Conservation (phyloP, 2,113 vertebrate species). For the Paratilapia polleni region DNA sequence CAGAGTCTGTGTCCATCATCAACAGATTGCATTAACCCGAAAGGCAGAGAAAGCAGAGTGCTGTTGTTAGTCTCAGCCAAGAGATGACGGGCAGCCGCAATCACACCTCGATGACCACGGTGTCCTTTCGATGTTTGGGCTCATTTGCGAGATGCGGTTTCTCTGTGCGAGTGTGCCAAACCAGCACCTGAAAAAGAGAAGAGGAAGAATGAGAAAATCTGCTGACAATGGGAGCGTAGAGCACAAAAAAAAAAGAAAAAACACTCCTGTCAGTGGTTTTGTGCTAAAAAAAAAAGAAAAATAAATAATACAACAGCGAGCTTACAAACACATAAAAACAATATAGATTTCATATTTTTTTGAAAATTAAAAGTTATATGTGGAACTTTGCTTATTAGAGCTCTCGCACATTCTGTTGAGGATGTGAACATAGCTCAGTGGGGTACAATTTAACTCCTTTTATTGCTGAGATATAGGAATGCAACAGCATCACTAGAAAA, state of each 20-base stretch:
- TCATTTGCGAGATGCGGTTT: constrained; percentile 94
- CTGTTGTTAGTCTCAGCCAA: constrained; percentile 27
- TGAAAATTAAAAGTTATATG: neutral
- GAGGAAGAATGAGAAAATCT: constrained; percentile 15
- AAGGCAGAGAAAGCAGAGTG: constrained; percentile 23
- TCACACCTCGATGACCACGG: constrained; percentile 92
- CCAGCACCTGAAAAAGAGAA: constrained; percentile 86
- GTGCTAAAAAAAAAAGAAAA: too few species aligned
- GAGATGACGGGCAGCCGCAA: constrained; percentile 4
- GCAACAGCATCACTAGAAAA: neutral
- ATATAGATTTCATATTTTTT: too few species aligned
- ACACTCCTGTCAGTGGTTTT: neutral
- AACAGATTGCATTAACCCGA: constrained; percentile 4
- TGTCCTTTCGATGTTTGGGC: constrained; percentile 92
- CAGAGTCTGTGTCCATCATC: constrained; percentile 16
- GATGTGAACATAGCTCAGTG: too few species aligned
- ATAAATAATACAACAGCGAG: neutral
- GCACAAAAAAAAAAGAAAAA: neutral
- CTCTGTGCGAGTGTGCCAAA: constrained; percentile 99
- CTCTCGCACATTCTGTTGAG: too few species aligned
- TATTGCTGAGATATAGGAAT: neutral
- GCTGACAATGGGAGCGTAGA: neutral
- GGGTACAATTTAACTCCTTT: neutral
- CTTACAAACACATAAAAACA: neutral
- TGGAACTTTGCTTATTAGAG: neutral